Evolutionary conservation across 2,888 invertebrate species (phyloP).

Genomic region (Limenitis camilla): DNA sequence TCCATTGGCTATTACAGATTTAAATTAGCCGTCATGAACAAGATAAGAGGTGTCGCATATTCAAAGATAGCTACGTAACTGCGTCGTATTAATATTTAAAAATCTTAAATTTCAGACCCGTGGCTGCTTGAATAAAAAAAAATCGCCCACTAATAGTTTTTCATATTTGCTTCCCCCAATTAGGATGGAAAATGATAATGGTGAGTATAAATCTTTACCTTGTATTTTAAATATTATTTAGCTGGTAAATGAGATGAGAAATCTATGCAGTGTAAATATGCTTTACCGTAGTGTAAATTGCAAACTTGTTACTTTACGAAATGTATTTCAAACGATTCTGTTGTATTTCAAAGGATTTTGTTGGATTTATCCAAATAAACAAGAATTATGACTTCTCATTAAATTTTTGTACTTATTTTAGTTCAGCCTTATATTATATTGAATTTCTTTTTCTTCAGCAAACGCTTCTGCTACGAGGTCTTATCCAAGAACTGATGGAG

Average conservation of each 20-base stretch:
- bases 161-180: conserved; percentile 5
- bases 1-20: no score
- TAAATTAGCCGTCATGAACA: no score
- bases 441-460: not conserved
- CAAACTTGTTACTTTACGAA: conserved; percentile 36
- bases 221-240: not conserved
- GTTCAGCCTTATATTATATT: not conserved
- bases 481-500: no score
- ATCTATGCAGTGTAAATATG: conserved; percentile 2
- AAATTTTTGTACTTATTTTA: not conserved
- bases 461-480: not conserved
- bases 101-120: no score
- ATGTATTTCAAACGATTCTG: conserved; percentile 23
- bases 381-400: not conserved
- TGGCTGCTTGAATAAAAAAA: no score
- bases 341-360: conserved; percentile 8
- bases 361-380: not conserved
- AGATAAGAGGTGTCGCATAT: no score
- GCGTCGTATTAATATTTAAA: no score
- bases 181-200: not conserved
- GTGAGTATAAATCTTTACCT: not conserved
- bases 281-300: conserved; percentile 4
- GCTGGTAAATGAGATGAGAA: not conserved
- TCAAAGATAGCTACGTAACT: no score
- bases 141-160: no score